phyloP scores from a whole-genome alignment of 2,888 invertebrate species.

The Lasius fuliginosus region DNA sequence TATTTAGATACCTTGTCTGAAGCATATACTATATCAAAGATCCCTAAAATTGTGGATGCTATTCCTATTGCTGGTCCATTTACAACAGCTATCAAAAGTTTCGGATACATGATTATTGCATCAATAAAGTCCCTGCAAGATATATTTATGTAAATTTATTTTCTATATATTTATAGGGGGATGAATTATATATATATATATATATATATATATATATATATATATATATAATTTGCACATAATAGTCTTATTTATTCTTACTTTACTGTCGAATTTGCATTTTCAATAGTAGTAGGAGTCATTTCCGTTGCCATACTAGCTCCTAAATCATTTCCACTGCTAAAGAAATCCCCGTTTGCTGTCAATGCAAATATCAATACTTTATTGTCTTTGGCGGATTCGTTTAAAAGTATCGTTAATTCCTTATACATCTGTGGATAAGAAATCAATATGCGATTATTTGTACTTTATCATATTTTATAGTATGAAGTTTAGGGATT shows the following conservation, averaged over 20 bases:
- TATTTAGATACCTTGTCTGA: slow-evolving; percentile 90
- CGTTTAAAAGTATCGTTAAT: slow-evolving; percentile 89
- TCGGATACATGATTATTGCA: slow-evolving; percentile 95
- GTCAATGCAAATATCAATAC: slow-evolving; percentile 92
- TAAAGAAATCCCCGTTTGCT: slow-evolving; percentile 93
- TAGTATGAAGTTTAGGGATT: not conserved
- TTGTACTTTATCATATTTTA: not conserved
- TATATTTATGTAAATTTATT: slow-evolving; percentile 60
- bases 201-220: not conserved
- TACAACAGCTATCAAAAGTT: slow-evolving; percentile 94
- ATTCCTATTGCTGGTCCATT: slow-evolving; percentile 99
- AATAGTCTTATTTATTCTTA: slow-evolving; percentile 10
- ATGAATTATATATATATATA: not conserved
- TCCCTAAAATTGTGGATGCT: slow-evolving; percentile 93
- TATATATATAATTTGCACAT: not conserved
- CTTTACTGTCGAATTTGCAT: not conserved
- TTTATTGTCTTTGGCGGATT: slow-evolving; percentile 90
- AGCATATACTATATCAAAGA: slow-evolving; percentile 96
- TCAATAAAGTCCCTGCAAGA: slow-evolving; percentile 89
- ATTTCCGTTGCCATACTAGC: not conserved
- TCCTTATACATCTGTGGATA: slow-evolving; percentile 89
- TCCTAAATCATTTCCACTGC: slow-evolving; percentile 93
- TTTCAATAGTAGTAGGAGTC: rapidly evolving
- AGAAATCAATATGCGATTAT: not conserved
- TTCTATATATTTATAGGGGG: not conserved